phyloP scores from a whole-genome alignment of 2,113 vertebrate genomes.

The Dicrurus megarhynchus region DNA sequence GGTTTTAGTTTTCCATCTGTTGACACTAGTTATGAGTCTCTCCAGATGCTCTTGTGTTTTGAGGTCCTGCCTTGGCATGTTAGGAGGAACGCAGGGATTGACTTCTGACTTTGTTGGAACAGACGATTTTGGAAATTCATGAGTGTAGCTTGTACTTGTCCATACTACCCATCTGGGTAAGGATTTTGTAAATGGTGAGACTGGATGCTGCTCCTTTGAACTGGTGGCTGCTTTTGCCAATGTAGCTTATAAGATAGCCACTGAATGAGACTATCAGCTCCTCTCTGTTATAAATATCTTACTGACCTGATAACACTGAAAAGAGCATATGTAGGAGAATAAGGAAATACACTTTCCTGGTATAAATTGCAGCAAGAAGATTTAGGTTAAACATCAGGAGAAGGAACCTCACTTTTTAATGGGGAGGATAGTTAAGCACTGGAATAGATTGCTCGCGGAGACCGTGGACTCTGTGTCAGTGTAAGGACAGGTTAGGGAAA shows the following conservation, averaged over 20 bases:
- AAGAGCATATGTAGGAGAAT: neutral
- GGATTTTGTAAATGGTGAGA: neutral
- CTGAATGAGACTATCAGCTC: neutral
- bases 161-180: neutral
- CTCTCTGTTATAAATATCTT: slow-evolving; percentile 31
- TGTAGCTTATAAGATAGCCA: neutral
- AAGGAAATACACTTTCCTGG: neutral
- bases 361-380: slow-evolving; percentile 12
- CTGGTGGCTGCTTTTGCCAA: neutral
- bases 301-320: neutral
- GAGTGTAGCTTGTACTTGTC: neutral
- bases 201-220: neutral
- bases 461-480: neutral
- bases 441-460: neutral
- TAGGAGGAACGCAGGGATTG: neutral
- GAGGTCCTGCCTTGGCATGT: neutral
- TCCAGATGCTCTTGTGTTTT: neutral
- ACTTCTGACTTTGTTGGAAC: neutral
- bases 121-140: neutral
- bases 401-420: neutral
- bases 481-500: slow-evolving; percentile 5
- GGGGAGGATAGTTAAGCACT: neutral
- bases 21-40: neutral
- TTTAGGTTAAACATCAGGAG: neutral
- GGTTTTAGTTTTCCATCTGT: neutral